A percentile compares a stretch with the other conserved stretches of the same genome.
phyloP scores from a whole-genome alignment of 2,888 invertebrate species.

The Ophion ventricosus region DNA sequence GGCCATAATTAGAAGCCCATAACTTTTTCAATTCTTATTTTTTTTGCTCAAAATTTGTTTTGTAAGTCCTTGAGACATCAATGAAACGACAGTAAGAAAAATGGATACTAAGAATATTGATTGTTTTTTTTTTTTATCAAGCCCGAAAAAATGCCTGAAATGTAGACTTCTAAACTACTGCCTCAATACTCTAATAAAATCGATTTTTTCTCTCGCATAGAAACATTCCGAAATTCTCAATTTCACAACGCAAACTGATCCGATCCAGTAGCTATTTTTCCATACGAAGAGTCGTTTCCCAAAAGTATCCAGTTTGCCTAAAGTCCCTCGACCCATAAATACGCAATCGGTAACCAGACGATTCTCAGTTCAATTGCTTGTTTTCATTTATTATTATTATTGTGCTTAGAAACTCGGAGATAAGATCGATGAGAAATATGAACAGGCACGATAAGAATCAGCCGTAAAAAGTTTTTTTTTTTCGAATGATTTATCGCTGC shows the following conservation, averaged over 20 bases:
- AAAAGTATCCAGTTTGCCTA: not conserved
- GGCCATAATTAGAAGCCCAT: no score
- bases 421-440: constrained; percentile 53
- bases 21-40: no score
- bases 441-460: constrained; percentile 42
- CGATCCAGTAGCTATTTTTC: not conserved
- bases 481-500: constrained; percentile 32
- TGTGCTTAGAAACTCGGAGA: constrained; percentile 38
- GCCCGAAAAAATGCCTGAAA: no score
- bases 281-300: not conserved
- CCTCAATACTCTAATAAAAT: not conserved
- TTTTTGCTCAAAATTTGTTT: no score
- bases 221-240: not conserved
- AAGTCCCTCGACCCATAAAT: not conserved
- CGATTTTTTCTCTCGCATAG: not conserved
- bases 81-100: no score
- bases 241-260: not conserved
- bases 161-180: no score
- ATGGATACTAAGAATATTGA: no score
- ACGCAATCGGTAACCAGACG: constrained; percentile 8
- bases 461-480: constrained; percentile 14
- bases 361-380: constrained; percentile 45
- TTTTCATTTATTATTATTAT: constrained; percentile 32
- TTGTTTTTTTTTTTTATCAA: no score
- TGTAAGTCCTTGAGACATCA: no score